Evolutionary conservation across 2,888 invertebrate species (phyloP).

Genomic region (Trichopria drosophilae): DNA sequence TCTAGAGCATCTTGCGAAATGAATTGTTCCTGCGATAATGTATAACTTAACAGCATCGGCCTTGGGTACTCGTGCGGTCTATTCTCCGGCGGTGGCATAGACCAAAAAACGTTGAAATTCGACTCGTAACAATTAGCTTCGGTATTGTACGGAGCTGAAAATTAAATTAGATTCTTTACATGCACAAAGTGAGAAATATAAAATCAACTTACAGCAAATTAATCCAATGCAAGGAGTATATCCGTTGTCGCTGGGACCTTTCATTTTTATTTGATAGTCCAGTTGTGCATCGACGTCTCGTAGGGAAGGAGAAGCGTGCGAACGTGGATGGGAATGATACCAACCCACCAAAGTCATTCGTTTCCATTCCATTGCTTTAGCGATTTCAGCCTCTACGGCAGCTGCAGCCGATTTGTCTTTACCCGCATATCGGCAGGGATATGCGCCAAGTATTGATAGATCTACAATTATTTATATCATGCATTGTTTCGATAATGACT

Average conservation of each 20-base stretch:
- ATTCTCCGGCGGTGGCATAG: conserved; percentile 92
- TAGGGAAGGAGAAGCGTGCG: conserved; percentile 83
- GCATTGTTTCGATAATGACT: no score
- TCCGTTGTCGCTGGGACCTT: conserved; percentile 86
- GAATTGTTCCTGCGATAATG: conserved; percentile 78
- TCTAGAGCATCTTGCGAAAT: conserved; percentile 79
- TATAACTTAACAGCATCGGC: conserved; percentile 88
- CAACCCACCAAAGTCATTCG: conserved; percentile 86
- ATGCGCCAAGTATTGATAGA: conserved; percentile 83
- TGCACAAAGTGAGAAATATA: neutral
- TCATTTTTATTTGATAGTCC: conserved; percentile 93
- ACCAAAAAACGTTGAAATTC: conserved; percentile 87
- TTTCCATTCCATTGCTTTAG: conserved; percentile 78
- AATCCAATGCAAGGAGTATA: conserved; percentile 92
- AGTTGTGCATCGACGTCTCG: conserved; percentile 90
- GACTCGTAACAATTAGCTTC: conserved; percentile 81
- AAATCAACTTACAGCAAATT: conserved; percentile 78
- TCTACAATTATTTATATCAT: conserved; percentile 63
- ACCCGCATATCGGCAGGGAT: conserved; percentile 83
- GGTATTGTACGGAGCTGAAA: conserved; percentile 77
- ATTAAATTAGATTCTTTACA: conserved; percentile 15
- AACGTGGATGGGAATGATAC: conserved; percentile 93
- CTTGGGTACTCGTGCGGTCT: conserved; percentile 89
- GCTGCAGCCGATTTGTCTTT: conserved; percentile 77
- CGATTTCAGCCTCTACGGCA: conserved; percentile 80